Percentiles rank a stretch among this genome's conserved stretches.
These are phyloP conservation scores for Saccopteryx bilineata DNA, from an alignment of 2,113 vertebrate genomes.

Conservation along the genomic window DNA sequence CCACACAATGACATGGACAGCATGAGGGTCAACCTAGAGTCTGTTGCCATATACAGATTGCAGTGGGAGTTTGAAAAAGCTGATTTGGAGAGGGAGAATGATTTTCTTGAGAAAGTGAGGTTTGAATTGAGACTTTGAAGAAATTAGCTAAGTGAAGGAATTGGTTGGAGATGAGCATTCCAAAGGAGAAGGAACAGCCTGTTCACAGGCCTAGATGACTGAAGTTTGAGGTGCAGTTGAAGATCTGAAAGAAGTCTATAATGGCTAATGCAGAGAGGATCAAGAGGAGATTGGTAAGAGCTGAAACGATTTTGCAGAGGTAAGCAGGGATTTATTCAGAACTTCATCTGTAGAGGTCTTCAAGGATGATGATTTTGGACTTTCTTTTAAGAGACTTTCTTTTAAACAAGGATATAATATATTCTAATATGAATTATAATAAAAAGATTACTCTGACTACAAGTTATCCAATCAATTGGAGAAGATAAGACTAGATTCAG, in stretches of 20 bases:
- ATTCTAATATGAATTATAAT: slow-evolving; percentile 1
- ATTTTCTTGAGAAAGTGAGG: not conserved
- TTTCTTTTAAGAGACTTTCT: not conserved
- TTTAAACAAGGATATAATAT: not conserved
- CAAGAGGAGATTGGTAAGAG: not conserved
- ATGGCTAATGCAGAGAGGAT: not conserved
- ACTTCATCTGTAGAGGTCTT: not conserved
- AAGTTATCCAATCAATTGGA: not conserved
- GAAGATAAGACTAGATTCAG: not conserved
- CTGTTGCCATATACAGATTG: not conserved
- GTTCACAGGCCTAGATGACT: not conserved
- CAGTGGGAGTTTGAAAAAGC: not conserved
- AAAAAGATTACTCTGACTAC: not conserved
- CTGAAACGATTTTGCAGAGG: not conserved
- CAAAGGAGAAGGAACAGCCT: not conserved
- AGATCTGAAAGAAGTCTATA: not conserved
- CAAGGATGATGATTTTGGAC: not conserved
- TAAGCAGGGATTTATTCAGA: not conserved
- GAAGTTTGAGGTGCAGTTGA: not conserved
- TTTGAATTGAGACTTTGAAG: not conserved
- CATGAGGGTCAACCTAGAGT: not conserved
- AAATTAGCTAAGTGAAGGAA: slow-evolving; percentile 3
- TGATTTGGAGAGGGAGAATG: not conserved
- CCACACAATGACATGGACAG: not conserved
- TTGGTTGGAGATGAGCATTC: not conserved